Evolutionary conservation across 2,888 invertebrate genomes (phyloP).

Genomic region (Yponomeuta sedellus): DNA sequence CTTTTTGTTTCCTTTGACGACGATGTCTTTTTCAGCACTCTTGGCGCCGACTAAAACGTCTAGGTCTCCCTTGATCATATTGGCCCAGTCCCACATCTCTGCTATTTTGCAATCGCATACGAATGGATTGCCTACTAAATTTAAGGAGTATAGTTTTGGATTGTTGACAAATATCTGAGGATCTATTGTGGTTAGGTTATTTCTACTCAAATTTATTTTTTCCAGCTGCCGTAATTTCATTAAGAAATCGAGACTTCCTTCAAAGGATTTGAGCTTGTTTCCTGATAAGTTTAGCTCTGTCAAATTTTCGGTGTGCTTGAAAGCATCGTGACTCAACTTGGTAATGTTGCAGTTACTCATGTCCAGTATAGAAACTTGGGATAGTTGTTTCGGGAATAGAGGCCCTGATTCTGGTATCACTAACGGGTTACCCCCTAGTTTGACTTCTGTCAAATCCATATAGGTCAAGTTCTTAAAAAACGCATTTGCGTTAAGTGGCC

Average conservation of each 20-base stretch:
- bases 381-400: constrained; percentile 79
- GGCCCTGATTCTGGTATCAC: constrained; percentile 76
- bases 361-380: constrained; percentile 79
- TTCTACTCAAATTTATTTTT: constrained; percentile 79
- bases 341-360: constrained; percentile 80
- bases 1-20: constrained; percentile 79
- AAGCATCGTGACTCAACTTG: constrained; percentile 76
- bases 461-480: constrained; percentile 81
- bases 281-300: constrained; percentile 78
- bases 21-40: constrained; percentile 78
- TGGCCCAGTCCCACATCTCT: constrained; percentile 85
- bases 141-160: constrained; percentile 76
- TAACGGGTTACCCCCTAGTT: constrained; percentile 81
- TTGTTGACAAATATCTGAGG: constrained; percentile 75
- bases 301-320: constrained; percentile 78
- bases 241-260: constrained; percentile 73
- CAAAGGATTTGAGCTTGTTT: constrained; percentile 70
- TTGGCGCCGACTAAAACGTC: constrained; percentile 81
- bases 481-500: constrained; percentile 79
- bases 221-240: constrained; percentile 74
- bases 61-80: constrained; percentile 78
- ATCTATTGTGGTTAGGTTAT: constrained; percentile 77
- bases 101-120: constrained; percentile 81
- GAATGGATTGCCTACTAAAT: constrained; percentile 82
- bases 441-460: constrained; percentile 80